Base-by-base conservation (phyloP, 1,140 invertebrate species). In the Apocrypta bakeri region DNA sequence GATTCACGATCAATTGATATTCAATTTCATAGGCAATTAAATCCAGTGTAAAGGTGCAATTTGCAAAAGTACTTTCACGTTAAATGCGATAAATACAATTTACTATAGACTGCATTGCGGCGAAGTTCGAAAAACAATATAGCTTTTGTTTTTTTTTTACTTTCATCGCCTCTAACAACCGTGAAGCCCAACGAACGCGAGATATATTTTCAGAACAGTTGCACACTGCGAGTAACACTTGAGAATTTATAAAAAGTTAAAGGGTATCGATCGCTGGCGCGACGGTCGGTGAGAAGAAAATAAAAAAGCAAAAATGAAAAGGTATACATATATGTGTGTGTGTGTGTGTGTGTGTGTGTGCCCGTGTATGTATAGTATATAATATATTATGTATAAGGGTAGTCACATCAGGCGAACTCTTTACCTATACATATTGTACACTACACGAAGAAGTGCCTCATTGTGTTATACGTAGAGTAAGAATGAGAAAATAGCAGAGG, bases 161-260 rank as follows among this genome's bases (percentile, higher is more conserved):
- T 56, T 56, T 56, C 48, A 17, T 56, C 48, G 48, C 48, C 48
- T 56, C 48, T 56, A 72, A 71, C 33, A 68, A 56, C 29, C 78
- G 3, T 79, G 48, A 61, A 61, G 42, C 42, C 25, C 40, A 7
- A 40, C 48, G 63, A 63, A 24, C 33, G 64, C 33, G 1, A 68
- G 61, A 29, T 77, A n/a, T n/a, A 77, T 79, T 69, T 79, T 69
- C 76, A 48, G 61, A 40, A 66, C 24, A 79, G 33, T n/a, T 66
- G 40, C n/a, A 33, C n/a, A 33, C 68, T 6, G n/a, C 37, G 29
- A 79, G 48, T 72, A 79, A 72, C 78, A 42, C 48, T 79, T 63
- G 78, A 73, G 69, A 80, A 80, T 73, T n/a, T 63, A 80, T 73
- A 73, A 80, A 80, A 80, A 73, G 79, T 56, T 80, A 48, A 80